Conservation (phyloP, 2,797 vertebrate species). For the Characodon lateralis region DNA sequence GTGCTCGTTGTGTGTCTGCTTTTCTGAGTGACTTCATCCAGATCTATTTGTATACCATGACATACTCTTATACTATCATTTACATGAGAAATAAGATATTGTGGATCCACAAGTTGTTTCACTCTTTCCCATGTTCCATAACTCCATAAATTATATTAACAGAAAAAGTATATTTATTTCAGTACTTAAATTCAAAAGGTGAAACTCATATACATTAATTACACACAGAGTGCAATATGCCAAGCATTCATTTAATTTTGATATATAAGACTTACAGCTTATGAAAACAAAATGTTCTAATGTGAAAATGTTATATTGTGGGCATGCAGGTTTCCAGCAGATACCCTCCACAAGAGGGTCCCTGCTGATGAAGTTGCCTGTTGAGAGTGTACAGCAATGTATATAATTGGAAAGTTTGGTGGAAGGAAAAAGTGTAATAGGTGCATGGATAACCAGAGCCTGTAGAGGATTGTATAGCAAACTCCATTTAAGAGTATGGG, state of each 20-base stretch:
- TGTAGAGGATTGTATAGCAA: background rate
- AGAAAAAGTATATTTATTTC: background rate
- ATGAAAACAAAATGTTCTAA: background rate
- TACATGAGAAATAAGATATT: constrained; percentile 41
- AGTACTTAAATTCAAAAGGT: background rate
- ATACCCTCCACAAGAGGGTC: background rate
- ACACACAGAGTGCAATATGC: background rate
- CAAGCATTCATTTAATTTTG: background rate
- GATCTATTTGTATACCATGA: constrained; percentile 65
- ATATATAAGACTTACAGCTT: background rate
- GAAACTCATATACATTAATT: background rate
- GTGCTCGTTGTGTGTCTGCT: constrained; percentile 56
- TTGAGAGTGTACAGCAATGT: background rate
- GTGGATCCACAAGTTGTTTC: constrained; percentile 26
- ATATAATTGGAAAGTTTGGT: background rate
- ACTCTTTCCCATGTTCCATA: background rate
- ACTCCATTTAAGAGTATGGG: background rate
- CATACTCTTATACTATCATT: constrained; percentile 52
- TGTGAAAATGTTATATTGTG: background rate
- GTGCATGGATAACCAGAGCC: background rate
- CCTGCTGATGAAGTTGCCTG: background rate
- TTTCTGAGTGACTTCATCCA: constrained; percentile 64
- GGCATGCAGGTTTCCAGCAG: background rate
- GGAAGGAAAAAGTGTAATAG: background rate
- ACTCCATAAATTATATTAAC: background rate